A percentile compares a stretch with the other conserved stretches of the same genome.
Evolutionary conservation across 2,113 vertebrate species (phyloP).

Genomic region (Pogonocichla stellata): DNA sequence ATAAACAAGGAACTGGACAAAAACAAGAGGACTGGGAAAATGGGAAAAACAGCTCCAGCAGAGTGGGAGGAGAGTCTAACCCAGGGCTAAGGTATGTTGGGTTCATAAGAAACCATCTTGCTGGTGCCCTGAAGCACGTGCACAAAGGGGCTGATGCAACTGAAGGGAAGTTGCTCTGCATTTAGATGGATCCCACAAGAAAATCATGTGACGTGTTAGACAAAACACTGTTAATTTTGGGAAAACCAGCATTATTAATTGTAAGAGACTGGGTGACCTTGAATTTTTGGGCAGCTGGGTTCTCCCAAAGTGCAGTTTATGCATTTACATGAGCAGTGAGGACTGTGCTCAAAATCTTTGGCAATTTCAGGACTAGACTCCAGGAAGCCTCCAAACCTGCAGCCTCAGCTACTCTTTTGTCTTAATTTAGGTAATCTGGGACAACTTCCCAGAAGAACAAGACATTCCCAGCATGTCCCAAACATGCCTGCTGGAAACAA

Average conservation of each 20-base stretch:
- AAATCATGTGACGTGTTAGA: fast-evolving
- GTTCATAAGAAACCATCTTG: not conserved
- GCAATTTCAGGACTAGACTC: not conserved
- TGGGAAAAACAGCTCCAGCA: not conserved
- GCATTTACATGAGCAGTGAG: not conserved
- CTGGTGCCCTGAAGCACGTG: not conserved
- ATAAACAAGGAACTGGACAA: not conserved
- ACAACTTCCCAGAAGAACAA: slow-evolving; percentile 7
- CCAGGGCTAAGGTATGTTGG: fast-evolving
- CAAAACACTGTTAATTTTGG: not conserved
- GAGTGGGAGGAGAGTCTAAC: not conserved
- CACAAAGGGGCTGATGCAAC: not conserved
- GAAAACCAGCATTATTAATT: not conserved
- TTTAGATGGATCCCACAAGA: not conserved
- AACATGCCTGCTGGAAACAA: not conserved
- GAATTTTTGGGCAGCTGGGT: not conserved
- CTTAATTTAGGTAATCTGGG: slow-evolving; percentile 10
- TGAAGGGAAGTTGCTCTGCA: not conserved
- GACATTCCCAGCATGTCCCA: not conserved
- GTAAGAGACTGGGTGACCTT: not conserved
- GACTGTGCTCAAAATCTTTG: not conserved
- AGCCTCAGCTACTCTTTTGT: not conserved
- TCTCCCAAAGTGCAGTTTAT: not conserved
- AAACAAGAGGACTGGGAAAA: not conserved
- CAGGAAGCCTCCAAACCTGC: not conserved